Evolutionary conservation across 2,888 invertebrate genomes (phyloP).

Genomic region (Campopleginae sp.): DNA sequence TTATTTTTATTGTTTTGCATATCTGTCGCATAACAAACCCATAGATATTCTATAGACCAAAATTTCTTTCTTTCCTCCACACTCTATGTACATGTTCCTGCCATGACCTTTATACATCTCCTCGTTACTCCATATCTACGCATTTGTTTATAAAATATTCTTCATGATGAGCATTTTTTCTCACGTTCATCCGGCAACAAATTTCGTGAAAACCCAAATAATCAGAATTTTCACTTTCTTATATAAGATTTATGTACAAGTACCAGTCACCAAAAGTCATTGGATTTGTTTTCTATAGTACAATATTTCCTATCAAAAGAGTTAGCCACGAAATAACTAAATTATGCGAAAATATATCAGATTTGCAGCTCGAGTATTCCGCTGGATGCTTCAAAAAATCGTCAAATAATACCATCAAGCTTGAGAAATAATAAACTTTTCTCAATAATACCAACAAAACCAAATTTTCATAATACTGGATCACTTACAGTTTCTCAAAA

Average conservation of each 20-base stretch:
- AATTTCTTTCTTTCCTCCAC: slow-evolving; percentile 65
- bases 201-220: slow-evolving; percentile 72
- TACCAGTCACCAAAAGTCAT: slow-evolving; percentile 39
- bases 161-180: slow-evolving; percentile 73
- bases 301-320: slow-evolving; percentile 44
- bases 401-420: neutral
- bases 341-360: slow-evolving; percentile 36
- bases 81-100: slow-evolving; percentile 78
- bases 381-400: neutral
- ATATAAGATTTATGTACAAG: slow-evolving; percentile 12
- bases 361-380: neutral
- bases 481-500: neutral
- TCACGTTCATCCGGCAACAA: slow-evolving; percentile 79
- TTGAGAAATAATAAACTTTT: neutral
- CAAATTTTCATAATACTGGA: neutral
- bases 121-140: slow-evolving; percentile 74
- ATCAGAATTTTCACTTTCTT: slow-evolving; percentile 45
- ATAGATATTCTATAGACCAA: slow-evolving; percentile 80
- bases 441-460: neutral
- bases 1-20: slow-evolving; percentile 70
- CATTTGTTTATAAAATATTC: slow-evolving; percentile 79
- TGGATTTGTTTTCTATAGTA: slow-evolving; percentile 30
- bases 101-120: slow-evolving; percentile 60
- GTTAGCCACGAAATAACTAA: slow-evolving; percentile 13
- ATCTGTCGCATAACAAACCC: slow-evolving; percentile 83